Conservation (phyloP, 1,140 invertebrate species). For the Aphis gossypii region DNA sequence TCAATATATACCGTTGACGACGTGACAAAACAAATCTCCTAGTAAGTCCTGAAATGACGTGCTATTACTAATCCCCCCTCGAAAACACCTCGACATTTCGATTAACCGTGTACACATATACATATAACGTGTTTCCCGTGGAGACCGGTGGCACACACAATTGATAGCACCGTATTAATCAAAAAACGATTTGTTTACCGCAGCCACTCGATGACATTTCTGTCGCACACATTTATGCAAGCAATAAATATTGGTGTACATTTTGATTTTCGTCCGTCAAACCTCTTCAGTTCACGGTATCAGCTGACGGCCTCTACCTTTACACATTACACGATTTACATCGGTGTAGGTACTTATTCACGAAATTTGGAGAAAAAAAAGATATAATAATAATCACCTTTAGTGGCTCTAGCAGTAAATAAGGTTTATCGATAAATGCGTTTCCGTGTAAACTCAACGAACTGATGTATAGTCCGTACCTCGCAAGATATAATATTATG, state of each 20-base stretch:
- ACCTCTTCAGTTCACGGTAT: not conserved
- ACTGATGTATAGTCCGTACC: not conserved
- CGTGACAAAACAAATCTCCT: conserved; percentile 43
- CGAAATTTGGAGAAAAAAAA: not conserved
- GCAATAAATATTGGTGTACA: not conserved
- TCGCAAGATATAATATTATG: not conserved
- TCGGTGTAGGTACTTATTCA: not conserved
- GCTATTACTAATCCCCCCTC: conserved; percentile 38
- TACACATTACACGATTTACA: not conserved
- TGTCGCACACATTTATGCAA: conserved; percentile 16
- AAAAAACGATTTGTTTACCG: conserved; percentile 36
- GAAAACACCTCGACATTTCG: conserved; percentile 37
- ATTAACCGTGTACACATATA: conserved; percentile 17
- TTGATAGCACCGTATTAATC: conserved; percentile 9
- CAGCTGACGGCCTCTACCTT: no score
- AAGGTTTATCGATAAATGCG: not conserved
- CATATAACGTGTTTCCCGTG: not conserved
- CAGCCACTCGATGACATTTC: conserved; percentile 9
- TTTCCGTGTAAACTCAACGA: not conserved
- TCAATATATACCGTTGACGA: conserved; percentile 7
- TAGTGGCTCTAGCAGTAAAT: not conserved
- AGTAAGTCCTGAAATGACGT: conserved; percentile 41
- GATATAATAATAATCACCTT: not conserved
- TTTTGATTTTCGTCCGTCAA: conserved; percentile 9
- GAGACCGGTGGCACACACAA: not conserved